Conservation (phyloP, 2,113 vertebrate species). For the Amblyopsis rosae region DNA sequence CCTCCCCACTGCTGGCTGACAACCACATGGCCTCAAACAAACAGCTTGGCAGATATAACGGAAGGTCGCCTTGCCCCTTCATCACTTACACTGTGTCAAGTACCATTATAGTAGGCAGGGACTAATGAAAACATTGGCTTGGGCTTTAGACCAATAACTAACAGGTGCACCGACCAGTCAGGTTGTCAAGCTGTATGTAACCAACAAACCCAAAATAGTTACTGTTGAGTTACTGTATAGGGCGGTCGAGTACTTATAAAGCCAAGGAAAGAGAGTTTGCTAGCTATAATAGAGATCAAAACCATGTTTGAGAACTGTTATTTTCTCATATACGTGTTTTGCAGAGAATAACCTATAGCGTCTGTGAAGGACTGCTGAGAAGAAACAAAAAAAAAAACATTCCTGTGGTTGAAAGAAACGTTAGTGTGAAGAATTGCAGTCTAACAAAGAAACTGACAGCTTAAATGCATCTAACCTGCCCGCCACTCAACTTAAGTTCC, state of each 20-base stretch:
- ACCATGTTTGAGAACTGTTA: neutral
- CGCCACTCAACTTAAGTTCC: conserved; percentile 41
- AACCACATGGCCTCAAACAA: conserved; percentile 50
- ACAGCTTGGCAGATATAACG: conserved; percentile 61
- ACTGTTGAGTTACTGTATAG: neutral
- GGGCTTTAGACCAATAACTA: conserved; percentile 57
- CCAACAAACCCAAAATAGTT: neutral
- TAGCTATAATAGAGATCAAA: neutral
- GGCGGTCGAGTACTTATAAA: neutral
- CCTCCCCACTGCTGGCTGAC: conserved; percentile 61
- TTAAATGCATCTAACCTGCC: conserved; percentile 44
- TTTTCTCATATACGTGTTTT: neutral
- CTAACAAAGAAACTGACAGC: conserved; percentile 59
- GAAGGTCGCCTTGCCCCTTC: conserved; percentile 73
- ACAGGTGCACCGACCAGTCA: conserved; percentile 50
- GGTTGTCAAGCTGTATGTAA: conserved; percentile 3
- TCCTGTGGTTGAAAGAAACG: conserved; percentile 44
- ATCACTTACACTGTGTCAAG: conserved; percentile 67
- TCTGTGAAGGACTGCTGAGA: conserved; percentile 25
- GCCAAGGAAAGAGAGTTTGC: neutral
- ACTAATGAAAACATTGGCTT: conserved; percentile 65
- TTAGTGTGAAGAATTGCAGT: conserved; percentile 46
- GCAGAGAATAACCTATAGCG: conserved; percentile 31
- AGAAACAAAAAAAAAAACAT: conserved; percentile 25
- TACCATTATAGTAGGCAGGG: conserved; percentile 51